Evolutionary conservation across 2,797 vertebrate genomes (phyloP).

Genomic region (Gymnoscopelus braueri): DNA sequence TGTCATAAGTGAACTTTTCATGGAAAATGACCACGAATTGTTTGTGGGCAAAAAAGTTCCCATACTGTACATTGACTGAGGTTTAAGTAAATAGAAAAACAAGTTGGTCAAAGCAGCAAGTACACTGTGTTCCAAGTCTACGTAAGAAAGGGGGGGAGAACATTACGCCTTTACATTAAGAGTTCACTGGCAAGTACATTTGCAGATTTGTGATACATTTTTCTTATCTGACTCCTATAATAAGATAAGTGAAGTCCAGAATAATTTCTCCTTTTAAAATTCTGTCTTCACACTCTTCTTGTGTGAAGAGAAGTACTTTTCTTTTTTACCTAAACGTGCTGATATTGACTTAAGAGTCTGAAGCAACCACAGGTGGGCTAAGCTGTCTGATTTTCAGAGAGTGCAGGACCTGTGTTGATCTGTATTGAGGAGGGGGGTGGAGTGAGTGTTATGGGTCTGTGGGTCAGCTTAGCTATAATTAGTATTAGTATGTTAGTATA

Average conservation of each 20-base stretch:
- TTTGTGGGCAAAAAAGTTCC: slow-evolving; percentile 43
- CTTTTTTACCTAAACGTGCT: slow-evolving; percentile 59
- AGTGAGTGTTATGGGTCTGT: slow-evolving; percentile 37
- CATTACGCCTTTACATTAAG: neutral
- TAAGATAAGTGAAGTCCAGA: slow-evolving; percentile 50
- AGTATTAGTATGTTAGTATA: slow-evolving; percentile 20
- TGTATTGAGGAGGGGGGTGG: slow-evolving; percentile 66
- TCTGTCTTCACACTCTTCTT: slow-evolving; percentile 25
- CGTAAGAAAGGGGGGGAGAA: slow-evolving; percentile 23
- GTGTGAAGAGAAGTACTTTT: slow-evolving; percentile 37
- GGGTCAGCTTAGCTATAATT: slow-evolving; percentile 17
- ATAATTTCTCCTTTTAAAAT: slow-evolving; percentile 46
- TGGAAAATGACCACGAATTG: slow-evolving; percentile 52
- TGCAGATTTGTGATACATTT: slow-evolving; percentile 25
- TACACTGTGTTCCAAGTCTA: slow-evolving; percentile 49
- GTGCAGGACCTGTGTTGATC: slow-evolving; percentile 53
- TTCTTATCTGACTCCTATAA: slow-evolving; percentile 14
- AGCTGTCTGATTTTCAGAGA: slow-evolving; percentile 68
- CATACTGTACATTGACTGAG: slow-evolving; percentile 38
- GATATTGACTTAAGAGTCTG: slow-evolving; percentile 82
- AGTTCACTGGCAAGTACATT: slow-evolving; percentile 27
- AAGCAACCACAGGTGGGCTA: slow-evolving; percentile 76
- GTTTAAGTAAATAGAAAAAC: slow-evolving; percentile 44
- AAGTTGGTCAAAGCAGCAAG: slow-evolving; percentile 47
- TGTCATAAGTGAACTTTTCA: slow-evolving; percentile 55